phyloP scores from a whole-genome alignment of 2,888 invertebrate genomes.

The Clistopyga incitator region DNA sequence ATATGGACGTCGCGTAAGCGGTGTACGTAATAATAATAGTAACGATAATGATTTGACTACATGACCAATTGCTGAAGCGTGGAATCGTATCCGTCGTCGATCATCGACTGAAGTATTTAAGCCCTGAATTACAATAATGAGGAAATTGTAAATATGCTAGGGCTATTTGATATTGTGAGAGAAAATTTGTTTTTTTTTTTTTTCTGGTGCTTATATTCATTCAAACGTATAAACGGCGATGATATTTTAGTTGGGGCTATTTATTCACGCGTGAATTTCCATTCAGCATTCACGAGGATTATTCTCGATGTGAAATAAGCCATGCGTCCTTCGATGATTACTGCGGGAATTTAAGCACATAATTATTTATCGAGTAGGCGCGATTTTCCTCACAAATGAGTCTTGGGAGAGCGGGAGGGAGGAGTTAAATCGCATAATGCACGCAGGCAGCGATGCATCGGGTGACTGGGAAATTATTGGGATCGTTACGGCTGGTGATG shows the following conservation, averaged over 20 bases:
- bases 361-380: slow-evolving; percentile 25
- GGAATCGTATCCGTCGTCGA: too few relatives aligned
- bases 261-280: slow-evolving; percentile 3
- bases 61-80: too few relatives aligned
- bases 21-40: not conserved
- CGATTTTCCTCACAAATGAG: slow-evolving; percentile 1
- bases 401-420: not conserved
- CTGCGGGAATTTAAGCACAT: slow-evolving; percentile 32
- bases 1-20: not conserved
- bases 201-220: not conserved
- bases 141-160: not conserved
- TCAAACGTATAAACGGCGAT: not conserved
- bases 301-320: slow-evolving; percentile 2
- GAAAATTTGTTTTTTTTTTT: not conserved
- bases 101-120: too few relatives aligned
- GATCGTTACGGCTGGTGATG: slow-evolving; percentile 58
- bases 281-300: not conserved
- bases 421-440: slow-evolving; percentile 29
- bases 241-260: not conserved
- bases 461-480: slow-evolving; percentile 48
- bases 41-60: not conserved
- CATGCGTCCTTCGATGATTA: slow-evolving; percentile 31
- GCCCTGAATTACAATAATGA: not conserved
- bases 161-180: not conserved
- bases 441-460: not conserved